Evolutionary conservation across 2,113 vertebrate genomes (phyloP).

Genomic region (Semnopithecus entellus): DNA sequence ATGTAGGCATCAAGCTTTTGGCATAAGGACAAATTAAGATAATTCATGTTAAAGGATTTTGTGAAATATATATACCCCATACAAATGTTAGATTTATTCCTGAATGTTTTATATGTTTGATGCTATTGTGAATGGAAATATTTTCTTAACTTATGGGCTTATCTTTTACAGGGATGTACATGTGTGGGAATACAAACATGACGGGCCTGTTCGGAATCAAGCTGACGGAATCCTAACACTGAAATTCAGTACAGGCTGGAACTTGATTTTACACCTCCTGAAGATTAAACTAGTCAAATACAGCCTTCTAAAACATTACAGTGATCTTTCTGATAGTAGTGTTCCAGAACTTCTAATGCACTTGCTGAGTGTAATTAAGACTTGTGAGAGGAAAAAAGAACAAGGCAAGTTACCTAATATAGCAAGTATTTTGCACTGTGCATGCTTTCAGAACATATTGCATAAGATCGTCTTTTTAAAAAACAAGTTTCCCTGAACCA

Average conservation of each 20-base stretch:
- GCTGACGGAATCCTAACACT: slow-evolving; percentile 2
- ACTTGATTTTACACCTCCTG: slow-evolving; percentile 44
- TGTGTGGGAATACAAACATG: not conserved
- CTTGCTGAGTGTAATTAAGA: slow-evolving; percentile 67
- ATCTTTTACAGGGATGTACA: not conserved
- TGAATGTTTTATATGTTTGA: slow-evolving; percentile 36
- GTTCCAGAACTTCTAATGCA: slow-evolving; percentile 51
- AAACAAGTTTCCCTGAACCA: slow-evolving; percentile 46
- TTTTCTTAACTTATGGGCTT: slow-evolving; percentile 20
- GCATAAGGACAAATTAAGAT: not conserved
- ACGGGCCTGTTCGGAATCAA: not conserved
- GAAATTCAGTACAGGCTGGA: slow-evolving; percentile 24
- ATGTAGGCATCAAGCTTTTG: not conserved
- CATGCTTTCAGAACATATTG: slow-evolving; percentile 49
- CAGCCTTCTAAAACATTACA: slow-evolving; percentile 47
- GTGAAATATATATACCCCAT: slow-evolving; percentile 12
- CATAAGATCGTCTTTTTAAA: slow-evolving; percentile 56
- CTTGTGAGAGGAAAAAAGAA: slow-evolving; percentile 60
- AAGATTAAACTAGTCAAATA: slow-evolving; percentile 51
- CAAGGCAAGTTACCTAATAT: slow-evolving; percentile 59
- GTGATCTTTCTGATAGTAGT: slow-evolving; percentile 44
- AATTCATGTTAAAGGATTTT: slow-evolving; percentile 9
- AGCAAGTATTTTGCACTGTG: slow-evolving; percentile 48
- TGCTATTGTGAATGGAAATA: slow-evolving; percentile 1
- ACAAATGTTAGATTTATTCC: slow-evolving; percentile 18